Evolutionary conservation across 2,113 vertebrate species (phyloP).

Genomic region (Corynorhinus townsendii): DNA sequence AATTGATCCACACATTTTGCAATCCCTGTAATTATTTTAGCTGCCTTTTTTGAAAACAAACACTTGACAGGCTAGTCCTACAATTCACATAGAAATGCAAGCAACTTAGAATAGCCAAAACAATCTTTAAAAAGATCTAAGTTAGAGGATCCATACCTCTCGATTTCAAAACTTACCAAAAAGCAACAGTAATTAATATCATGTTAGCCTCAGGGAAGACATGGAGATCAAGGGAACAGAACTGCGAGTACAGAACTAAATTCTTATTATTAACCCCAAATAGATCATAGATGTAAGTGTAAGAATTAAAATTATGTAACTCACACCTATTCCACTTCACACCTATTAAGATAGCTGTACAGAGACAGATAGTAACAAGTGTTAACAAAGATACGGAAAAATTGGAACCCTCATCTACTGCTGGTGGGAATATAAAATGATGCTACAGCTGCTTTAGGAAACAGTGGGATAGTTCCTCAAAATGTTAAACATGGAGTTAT

Average conservation of each 20-base stretch:
- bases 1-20: neutral
- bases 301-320: neutral
- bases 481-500: neutral
- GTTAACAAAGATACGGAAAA: neutral
- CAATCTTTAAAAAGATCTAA: neutral
- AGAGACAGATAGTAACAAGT: neutral
- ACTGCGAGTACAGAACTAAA: neutral
- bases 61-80: neutral
- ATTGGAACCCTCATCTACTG: no score
- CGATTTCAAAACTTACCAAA: neutral
- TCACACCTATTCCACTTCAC: neutral
- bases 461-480: neutral
- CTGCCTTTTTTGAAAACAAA: neutral
- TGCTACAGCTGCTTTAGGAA: neutral
- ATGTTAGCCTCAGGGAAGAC: neutral
- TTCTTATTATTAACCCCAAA: neutral
- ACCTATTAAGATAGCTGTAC: neutral
- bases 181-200: neutral
- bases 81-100: neutral
- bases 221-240: neutral
- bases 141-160: neutral
- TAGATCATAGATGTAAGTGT: neutral
- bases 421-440: neutral
- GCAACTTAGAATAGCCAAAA: neutral
- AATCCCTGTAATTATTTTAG: neutral